Percentiles rank a stretch among this genome's conserved stretches.
Conservation (phyloP, 2,113 vertebrate genomes). For the Stomatorhinus ivindoensis region DNA sequence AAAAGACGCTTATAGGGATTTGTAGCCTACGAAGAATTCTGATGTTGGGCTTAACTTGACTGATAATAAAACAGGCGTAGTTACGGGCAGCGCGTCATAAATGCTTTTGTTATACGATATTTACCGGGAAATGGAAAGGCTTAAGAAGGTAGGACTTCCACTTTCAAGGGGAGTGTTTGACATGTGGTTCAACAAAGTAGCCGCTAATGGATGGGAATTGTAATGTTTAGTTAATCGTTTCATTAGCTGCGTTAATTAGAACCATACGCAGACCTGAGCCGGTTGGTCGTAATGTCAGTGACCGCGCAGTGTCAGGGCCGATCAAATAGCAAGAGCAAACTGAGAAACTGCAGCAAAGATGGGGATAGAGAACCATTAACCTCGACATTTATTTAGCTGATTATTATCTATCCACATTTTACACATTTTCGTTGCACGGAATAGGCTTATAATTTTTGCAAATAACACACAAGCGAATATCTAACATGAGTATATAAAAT, state of each 20-base stretch:
- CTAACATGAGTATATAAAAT: not conserved
- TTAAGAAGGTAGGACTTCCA: conserved; percentile 30
- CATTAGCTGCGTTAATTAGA: conserved; percentile 27
- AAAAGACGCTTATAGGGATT: not conserved
- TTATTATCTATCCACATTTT: not conserved
- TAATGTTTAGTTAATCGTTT: conserved; percentile 33
- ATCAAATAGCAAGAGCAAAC: not conserved
- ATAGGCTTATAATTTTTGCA: not conserved
- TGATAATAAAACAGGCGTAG: not conserved
- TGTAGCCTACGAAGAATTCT: not conserved
- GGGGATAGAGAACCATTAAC: not conserved
- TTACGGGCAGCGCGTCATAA: not conserved
- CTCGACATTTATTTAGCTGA: not conserved
- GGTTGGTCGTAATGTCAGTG: not conserved
- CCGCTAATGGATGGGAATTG: conserved; percentile 23
- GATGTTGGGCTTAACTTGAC: not conserved
- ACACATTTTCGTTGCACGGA: not conserved
- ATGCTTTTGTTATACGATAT: conserved; percentile 24
- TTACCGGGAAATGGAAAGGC: conserved; percentile 29
- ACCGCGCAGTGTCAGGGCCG: not conserved
- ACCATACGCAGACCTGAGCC: not conserved
- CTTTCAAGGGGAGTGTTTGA: conserved; percentile 25
- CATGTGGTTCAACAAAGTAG: conserved; percentile 27
- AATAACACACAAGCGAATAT: not conserved
- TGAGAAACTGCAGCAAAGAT: not conserved